These are phyloP conservation scores for Fulica atra DNA, from an alignment of 2,113 vertebrate genomes.

Conservation along the genomic window DNA sequence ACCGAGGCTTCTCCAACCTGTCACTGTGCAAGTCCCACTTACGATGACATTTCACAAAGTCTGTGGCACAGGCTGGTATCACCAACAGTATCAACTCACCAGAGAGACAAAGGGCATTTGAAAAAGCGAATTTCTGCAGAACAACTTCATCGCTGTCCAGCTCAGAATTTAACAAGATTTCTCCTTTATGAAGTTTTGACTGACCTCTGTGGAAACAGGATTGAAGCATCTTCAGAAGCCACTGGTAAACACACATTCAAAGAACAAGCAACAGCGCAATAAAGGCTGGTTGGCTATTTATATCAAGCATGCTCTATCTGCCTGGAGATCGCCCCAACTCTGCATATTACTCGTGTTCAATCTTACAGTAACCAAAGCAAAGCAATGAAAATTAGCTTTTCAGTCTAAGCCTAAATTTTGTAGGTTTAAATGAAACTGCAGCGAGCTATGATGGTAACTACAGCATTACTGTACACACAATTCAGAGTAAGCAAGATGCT, in stretches of 20 bases:
- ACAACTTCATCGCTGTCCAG: slow-evolving; percentile 82
- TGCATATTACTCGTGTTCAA: background rate
- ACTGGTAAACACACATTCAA: background rate
- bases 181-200: slow-evolving; percentile 88
- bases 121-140: slow-evolving; percentile 97
- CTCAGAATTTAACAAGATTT: slow-evolving; percentile 85
- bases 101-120: slow-evolving; percentile 94
- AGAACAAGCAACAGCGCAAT: background rate
- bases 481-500: background rate
- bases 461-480: background rate
- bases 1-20: background rate
- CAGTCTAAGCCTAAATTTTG: background rate
- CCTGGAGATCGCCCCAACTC: background rate
- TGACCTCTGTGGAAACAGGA: slow-evolving; percentile 81
- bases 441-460: background rate
- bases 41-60: background rate
- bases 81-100: slow-evolving; percentile 74
- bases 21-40: background rate
- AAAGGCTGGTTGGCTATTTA: background rate
- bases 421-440: background rate
- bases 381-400: background rate
- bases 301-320: background rate
- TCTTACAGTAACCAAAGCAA: background rate
- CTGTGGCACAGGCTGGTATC: background rate
- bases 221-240: background rate